phyloP scores from a whole-genome alignment of 2,888 invertebrate genomes.

The Dysmachus trigonus region DNA sequence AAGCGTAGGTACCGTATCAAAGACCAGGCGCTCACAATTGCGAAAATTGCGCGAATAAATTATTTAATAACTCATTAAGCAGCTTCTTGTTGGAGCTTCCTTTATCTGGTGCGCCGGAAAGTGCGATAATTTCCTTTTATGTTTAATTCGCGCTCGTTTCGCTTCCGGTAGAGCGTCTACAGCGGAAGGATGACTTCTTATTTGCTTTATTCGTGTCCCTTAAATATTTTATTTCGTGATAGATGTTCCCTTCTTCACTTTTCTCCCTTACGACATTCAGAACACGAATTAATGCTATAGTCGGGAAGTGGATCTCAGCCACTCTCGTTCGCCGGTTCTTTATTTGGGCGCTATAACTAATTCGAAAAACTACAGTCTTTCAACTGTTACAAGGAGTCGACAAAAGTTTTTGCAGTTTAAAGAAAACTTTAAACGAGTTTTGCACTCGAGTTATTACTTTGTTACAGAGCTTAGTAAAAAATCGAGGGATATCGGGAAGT shows the following conservation, averaged over 20 bases:
- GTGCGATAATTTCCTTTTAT: not conserved
- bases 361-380: not conserved
- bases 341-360: not conserved
- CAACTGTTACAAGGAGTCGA: not conserved
- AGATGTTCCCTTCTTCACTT: not conserved
- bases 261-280: not conserved
- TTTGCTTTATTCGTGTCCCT: not conserved
- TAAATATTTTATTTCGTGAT: not conserved
- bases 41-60: not conserved
- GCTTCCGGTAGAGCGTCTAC: not conserved
- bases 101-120: not conserved
- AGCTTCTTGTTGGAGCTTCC: not conserved
- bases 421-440: constrained; percentile 10
- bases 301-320: not conserved
- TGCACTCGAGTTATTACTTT: constrained; percentile 19
- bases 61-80: not conserved
- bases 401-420: not conserved
- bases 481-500: not conserved
- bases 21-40: not conserved
- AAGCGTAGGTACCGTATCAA: not conserved
- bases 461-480: not conserved
- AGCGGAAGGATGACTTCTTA: not conserved
- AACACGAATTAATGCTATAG: not conserved
- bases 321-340: not conserved
- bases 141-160: not conserved